Base-by-base conservation (phyloP, 2,888 invertebrate species). In the Oscheius sp. region DNA sequence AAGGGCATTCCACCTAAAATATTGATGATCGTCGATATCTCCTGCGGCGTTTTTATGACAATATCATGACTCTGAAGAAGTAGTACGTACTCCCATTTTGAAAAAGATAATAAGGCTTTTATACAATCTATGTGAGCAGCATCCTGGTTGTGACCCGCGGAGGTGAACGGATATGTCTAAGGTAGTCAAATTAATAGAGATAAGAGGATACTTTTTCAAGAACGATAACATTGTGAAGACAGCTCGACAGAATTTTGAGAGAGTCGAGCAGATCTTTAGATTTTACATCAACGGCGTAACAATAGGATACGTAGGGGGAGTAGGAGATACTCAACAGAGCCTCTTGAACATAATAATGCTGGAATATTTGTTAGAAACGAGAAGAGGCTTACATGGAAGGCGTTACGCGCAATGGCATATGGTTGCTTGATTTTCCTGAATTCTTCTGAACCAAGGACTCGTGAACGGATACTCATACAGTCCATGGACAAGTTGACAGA, bases 271-370 rank as follows among this genome's bases (percentile, higher is more conserved):
- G 28, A 1, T 24, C 26, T 44, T 41, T 59, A 26, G 44, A 28
- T 38, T 59, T 41, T 24, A 14, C 17, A 20, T 59, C 59, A 14
- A 59, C 44, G 4, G 44, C 59, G 28, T 59, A 59, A 20, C 59
- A 59, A 44, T 59, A 59, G 1, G 26, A 28, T 28, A 44, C 44
- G 30, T 41, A 44, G 3, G 59, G 59, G 3, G 59, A 59, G 17
- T 59, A 59, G 2, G 59, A 41, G 28, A 59, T 44, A n/a, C 44
- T 8, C 12, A 59, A 44, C 1, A 59, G n/a, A 14, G 44, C 44
- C 44, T 59, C 59, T 59, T 59, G 59, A 12, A 59, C 28, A 24
- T 22, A 59, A 44, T 59, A 59, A 26, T 59, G 41, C 59, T 59
- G 14, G 20, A 54, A 54, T 26, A 26, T 28, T 6, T 14, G n/a